These are phyloP conservation scores for Heliopora coerulea DNA, from an alignment of 92 coral and sea anemone species.

Conservation along the genomic window DNA sequence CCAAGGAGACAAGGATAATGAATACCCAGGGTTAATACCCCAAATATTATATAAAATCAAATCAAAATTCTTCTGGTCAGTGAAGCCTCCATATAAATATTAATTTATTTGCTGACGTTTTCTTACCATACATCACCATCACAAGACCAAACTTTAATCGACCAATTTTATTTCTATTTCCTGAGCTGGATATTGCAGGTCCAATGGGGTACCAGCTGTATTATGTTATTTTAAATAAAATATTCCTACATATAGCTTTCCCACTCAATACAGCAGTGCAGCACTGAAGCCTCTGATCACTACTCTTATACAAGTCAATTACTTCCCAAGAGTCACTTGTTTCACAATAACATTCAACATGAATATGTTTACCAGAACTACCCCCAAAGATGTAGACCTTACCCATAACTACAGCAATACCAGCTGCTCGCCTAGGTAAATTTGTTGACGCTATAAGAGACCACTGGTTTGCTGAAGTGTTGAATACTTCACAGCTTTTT, in stretches of 20 bases:
- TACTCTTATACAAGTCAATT: background rate
- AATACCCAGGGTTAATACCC: no score
- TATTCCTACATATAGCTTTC: conserved; percentile 10
- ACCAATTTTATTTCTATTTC: no score
- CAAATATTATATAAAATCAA: no score
- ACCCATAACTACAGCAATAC: conserved; percentile 16
- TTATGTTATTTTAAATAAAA: no score
- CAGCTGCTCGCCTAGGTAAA: conserved; percentile 32
- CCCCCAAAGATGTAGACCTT: conserved; percentile 27
- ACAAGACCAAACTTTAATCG: no score
- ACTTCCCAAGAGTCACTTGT: conserved; percentile 10
- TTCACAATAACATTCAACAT: conserved; percentile 19
- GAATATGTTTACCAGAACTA: background rate
- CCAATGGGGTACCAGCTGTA: no score
- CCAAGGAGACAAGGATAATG: no score
- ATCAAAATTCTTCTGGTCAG: no score
- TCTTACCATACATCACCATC: no score
- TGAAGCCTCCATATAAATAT: no score
- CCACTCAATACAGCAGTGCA: conserved; percentile 27
- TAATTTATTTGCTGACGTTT: no score
- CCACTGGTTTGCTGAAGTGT: conserved; percentile 5
- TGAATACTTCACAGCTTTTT: conserved; percentile 26
- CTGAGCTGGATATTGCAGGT: no score
- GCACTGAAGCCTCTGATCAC: background rate
- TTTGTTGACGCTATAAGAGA: conserved; percentile 2